Percentiles rank a stretch among this genome's conserved stretches.
phyloP scores from a whole-genome alignment of 2,113 vertebrate genomes.

The Indri indri region DNA sequence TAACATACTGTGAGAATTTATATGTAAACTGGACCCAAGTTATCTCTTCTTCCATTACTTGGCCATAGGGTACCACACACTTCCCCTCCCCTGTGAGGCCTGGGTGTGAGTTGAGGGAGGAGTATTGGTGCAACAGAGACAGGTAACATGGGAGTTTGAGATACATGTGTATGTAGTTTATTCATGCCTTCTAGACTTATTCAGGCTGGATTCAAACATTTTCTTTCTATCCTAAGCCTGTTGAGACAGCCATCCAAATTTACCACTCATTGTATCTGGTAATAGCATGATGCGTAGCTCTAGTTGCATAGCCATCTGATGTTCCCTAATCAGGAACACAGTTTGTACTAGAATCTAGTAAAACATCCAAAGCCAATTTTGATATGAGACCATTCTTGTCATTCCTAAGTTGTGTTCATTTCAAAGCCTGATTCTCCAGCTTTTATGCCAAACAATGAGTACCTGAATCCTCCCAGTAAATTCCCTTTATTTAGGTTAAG shows the following conservation, averaged over 20 bases:
- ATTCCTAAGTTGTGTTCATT: neutral
- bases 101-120: neutral
- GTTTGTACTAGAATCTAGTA: neutral
- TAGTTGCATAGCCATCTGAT: neutral
- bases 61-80: neutral
- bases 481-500: neutral
- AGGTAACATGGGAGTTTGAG: neutral
- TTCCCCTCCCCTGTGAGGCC: neutral
- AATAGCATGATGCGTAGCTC: neutral
- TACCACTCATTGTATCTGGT: neutral
- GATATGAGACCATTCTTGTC: neutral
- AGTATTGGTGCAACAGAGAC: neutral
- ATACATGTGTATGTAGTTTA: neutral
- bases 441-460: neutral
- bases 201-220: neutral
- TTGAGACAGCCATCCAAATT: neutral
- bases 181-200: neutral
- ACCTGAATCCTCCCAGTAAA: neutral
- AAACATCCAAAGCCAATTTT: neutral
- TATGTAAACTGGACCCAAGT: neutral
- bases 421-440: neutral
- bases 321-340: neutral
- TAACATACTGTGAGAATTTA: neutral
- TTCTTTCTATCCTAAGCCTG: neutral
- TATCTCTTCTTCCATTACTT: neutral